Percentiles rank a stretch among this genome's conserved stretches.
Conservation (phyloP, 2,888 invertebrate genomes). For the Scotopteryx bipunctaria region DNA sequence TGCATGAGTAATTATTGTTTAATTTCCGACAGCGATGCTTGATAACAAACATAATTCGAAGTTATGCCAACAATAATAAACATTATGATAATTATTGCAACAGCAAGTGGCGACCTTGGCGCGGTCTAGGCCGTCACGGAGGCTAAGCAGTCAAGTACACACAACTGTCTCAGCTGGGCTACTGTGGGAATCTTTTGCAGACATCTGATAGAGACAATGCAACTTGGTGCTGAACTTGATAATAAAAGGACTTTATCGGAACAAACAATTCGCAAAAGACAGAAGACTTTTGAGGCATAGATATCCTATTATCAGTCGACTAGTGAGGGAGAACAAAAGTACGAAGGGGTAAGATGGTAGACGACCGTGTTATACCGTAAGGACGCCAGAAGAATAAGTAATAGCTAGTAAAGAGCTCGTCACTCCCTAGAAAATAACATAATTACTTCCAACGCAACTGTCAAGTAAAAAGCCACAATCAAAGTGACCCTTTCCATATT, state of each 20-base stretch:
- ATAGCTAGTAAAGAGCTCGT: too few relatives aligned
- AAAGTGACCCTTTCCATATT: slow-evolving; percentile 7
- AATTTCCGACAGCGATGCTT: slow-evolving; percentile 5
- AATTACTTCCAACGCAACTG: background rate
- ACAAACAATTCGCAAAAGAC: background rate
- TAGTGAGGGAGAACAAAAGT: too few relatives aligned
- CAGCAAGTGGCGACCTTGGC: slow-evolving; percentile 41
- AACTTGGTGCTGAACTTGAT: background rate
- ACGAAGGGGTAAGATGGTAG: too few relatives aligned
- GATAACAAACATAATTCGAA: slow-evolving; percentile 10
- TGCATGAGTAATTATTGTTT: background rate
- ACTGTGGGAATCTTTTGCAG: slow-evolving; percentile 22
- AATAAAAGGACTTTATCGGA: background rate
- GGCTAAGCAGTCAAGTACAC: slow-evolving; percentile 31
- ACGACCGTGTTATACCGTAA: too few relatives aligned
- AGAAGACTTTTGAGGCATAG: too few relatives aligned
- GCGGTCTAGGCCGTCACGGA: slow-evolving; percentile 45
- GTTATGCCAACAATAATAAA: slow-evolving; percentile 28
- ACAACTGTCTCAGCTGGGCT: slow-evolving; percentile 22
- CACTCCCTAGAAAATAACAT: too few relatives aligned
- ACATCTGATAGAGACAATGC: slow-evolving; percentile 4
- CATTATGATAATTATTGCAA: slow-evolving; percentile 32
- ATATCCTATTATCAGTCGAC: too few relatives aligned
- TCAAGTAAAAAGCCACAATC: background rate
- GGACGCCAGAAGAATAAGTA: too few relatives aligned